phyloP scores from a whole-genome alignment of 1,140 invertebrate species.

The Phymorhynchus buccinoides region DNA sequence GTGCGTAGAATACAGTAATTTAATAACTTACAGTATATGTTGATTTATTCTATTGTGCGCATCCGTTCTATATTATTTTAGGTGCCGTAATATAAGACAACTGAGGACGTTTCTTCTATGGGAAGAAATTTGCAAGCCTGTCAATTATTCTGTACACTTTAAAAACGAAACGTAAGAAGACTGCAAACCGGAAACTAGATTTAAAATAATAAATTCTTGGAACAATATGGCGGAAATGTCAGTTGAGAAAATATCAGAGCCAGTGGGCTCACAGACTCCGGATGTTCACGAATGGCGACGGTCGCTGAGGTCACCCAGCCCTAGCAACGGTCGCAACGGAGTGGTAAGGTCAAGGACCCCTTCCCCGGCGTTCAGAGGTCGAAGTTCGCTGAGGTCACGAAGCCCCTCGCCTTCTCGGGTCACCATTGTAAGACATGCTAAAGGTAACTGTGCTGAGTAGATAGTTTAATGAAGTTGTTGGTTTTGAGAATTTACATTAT shows the following conservation, averaged over 20 bases:
- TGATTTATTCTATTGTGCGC: too few species aligned
- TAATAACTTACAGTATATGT: too few species aligned
- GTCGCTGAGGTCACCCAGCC: slow-evolving; percentile 58
- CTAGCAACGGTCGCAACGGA: slow-evolving; percentile 4
- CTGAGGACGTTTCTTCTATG: too few species aligned
- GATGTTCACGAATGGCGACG: slow-evolving; percentile 64
- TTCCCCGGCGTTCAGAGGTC: slow-evolving; percentile 52
- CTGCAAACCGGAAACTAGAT: too few species aligned
- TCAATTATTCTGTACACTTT: background rate
- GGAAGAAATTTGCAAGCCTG: too few species aligned
- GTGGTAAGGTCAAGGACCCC: slow-evolving; percentile 53
- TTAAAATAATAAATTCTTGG: too few species aligned
- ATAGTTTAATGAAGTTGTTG: too few species aligned
- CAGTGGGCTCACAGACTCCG: slow-evolving; percentile 58
- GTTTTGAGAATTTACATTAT: too few species aligned
- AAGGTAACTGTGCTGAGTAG: background rate
- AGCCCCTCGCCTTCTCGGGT: slow-evolving; percentile 42
- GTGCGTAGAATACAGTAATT: too few species aligned
- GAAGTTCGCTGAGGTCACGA: slow-evolving; percentile 36
- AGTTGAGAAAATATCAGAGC: slow-evolving; percentile 57
- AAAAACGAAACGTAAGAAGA: background rate
- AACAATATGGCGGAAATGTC: too few species aligned
- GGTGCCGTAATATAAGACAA: too few species aligned
- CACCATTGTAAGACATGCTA: slow-evolving; percentile 17
- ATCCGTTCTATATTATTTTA: too few species aligned